These are phyloP conservation scores for Drosophila burlai DNA, from an alignment of 1,140 invertebrate species.

Conservation along the genomic window DNA sequence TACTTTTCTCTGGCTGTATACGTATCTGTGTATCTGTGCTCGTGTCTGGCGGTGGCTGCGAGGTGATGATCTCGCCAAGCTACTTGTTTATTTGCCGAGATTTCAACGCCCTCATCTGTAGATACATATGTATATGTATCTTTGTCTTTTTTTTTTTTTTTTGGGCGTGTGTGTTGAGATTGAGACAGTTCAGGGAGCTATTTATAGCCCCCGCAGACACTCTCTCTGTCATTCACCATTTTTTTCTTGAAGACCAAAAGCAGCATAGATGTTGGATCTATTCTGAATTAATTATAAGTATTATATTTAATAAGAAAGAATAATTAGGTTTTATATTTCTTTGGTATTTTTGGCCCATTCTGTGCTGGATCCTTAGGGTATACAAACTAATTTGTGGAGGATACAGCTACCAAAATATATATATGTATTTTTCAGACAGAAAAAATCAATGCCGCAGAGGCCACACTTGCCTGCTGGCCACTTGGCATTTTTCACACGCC, in stretches of 20 bases:
- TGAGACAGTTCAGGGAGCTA: conserved; percentile 45
- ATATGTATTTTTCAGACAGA: conserved; percentile 6
- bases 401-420: background rate
- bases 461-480: conserved; percentile 19
- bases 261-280: background rate
- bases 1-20: conserved; percentile 2
- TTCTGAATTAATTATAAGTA: background rate
- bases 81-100: conserved; percentile 56
- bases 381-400: background rate
- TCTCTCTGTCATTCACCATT: conserved; percentile 21
- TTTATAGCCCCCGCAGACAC: conserved; percentile 37
- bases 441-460: conserved; percentile 55
- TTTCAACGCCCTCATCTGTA: conserved; percentile 66
- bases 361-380: background rate
- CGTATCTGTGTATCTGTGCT: conserved; percentile 12
- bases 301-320: background rate
- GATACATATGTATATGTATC: conserved; percentile 42
- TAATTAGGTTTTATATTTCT: background rate
- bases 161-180: conserved; percentile 41
- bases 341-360: background rate
- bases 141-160: conserved; percentile 16
- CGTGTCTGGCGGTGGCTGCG: conserved; percentile 55
- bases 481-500: conserved; percentile 61
- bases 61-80: conserved; percentile 44
- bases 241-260: background rate